phyloP scores from a whole-genome alignment of 2,888 invertebrate genomes.

The Caenorhabditis sp. region DNA sequence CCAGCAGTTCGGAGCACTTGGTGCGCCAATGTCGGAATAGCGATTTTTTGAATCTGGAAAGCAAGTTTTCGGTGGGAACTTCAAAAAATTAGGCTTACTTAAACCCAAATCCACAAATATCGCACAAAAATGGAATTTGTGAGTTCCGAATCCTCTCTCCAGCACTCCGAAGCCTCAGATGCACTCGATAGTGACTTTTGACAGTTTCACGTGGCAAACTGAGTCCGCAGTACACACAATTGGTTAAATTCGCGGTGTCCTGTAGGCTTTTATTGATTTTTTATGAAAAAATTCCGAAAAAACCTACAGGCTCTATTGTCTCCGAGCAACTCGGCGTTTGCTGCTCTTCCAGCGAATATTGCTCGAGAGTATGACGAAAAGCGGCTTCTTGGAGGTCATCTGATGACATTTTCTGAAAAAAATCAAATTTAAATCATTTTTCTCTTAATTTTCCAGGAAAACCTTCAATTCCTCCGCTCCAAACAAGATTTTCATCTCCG shows the following conservation, averaged over 20 bases:
- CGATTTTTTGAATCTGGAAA: constrained; percentile 37
- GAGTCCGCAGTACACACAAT: constrained; percentile 23
- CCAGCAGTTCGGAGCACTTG: constrained; percentile 18
- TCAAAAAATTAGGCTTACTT: not conserved
- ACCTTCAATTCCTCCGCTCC: constrained; percentile 33
- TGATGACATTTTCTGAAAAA: constrained; percentile 29
- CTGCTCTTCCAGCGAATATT: not conserved
- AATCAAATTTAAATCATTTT: not conserved
- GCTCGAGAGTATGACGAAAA: constrained; percentile 28
- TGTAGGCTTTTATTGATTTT: not conserved
- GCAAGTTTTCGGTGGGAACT: not conserved
- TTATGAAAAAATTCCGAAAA: not conserved
- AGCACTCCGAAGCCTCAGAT: not conserved
- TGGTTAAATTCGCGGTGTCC: not conserved
- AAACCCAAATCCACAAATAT: constrained; percentile 49
- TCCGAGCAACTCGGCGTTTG: not conserved
- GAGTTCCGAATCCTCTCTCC: not conserved
- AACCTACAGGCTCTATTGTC: not conserved
- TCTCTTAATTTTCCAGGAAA: too few species aligned
- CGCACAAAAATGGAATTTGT: constrained; percentile 22
- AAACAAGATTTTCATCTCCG: constrained; percentile 19
- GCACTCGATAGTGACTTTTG: constrained; percentile 13
- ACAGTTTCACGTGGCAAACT: constrained; percentile 5
- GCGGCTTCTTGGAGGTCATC: constrained; percentile 26
- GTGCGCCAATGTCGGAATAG: constrained; percentile 24